Conservation (phyloP, 2,888 invertebrate genomes). For the Papilio protenor region DNA sequence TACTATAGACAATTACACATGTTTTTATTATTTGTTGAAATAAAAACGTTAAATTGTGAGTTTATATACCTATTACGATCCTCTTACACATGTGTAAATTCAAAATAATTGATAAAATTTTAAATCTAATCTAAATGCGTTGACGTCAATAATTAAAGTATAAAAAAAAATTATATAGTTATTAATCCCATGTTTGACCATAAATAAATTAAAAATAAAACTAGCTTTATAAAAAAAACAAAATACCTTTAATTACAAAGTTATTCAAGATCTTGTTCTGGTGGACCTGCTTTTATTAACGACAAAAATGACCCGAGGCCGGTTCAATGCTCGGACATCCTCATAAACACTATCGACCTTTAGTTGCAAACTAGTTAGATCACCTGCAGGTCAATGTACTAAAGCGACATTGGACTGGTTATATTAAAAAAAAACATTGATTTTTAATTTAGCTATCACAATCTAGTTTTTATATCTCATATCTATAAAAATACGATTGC, state of each 20-base stretch:
- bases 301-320: constrained; percentile 18
- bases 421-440: constrained; percentile 29
- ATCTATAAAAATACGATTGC: neutral
- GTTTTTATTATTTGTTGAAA: neutral
- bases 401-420: constrained; percentile 10
- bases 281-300: neutral
- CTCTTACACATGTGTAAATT: neutral
- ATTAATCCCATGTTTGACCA: neutral
- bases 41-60: neutral
- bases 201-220: neutral
- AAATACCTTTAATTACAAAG: constrained; percentile 19
- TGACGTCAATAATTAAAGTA: neutral
- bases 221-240: neutral
- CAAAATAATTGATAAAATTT: neutral
- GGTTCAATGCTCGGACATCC: constrained; percentile 38
- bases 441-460: neutral
- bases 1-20: neutral
- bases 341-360: constrained; percentile 39
- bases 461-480: constrained; percentile 3
- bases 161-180: neutral
- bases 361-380: constrained; percentile 36
- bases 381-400: constrained; percentile 11
- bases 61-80: neutral
- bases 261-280: constrained; percentile 25
- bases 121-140: neutral